These are phyloP conservation scores for Drosophila oshimai DNA, from an alignment of 1,140 invertebrate species.

Conservation along the genomic window DNA sequence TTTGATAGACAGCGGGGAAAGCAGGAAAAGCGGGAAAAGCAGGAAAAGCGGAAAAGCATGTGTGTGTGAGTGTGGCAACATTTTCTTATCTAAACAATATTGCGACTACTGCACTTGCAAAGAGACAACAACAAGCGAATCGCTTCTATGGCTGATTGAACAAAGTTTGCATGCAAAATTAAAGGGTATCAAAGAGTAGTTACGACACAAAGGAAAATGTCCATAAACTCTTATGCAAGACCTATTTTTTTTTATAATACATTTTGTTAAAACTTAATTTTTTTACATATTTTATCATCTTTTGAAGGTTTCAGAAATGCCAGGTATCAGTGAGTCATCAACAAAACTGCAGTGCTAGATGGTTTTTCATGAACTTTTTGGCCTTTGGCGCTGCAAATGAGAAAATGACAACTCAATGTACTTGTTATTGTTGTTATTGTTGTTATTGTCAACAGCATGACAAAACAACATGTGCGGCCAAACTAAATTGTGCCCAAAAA, in stretches of 20 bases:
- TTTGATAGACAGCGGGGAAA: constrained; percentile 48
- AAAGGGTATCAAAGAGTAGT: constrained; percentile 12
- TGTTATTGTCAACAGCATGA: no score
- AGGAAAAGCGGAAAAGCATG: constrained; percentile 41
- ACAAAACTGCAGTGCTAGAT: not conserved
- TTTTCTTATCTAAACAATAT: constrained; percentile 79
- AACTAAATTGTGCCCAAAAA: constrained; percentile 4
- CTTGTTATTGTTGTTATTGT: constrained; percentile 5
- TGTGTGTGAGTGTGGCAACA: constrained; percentile 46
- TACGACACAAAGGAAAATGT: not conserved
- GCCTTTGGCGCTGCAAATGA: constrained; percentile 13
- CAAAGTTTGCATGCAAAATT: constrained; percentile 62
- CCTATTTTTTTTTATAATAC: no score
- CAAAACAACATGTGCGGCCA: constrained; percentile 23
- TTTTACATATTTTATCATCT: no score
- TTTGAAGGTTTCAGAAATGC: not conserved
- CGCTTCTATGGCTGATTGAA: constrained; percentile 71
- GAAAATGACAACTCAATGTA: constrained; percentile 13
- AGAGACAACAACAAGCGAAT: constrained; percentile 36
- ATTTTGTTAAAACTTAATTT: no score
- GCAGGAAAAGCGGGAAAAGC: not conserved
- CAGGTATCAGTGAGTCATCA: not conserved
- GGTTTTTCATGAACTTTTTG: not conserved
- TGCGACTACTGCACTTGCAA: constrained; percentile 45
- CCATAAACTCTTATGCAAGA: no score